These are phyloP conservation scores for Gasterosteus aculeatus DNA, from an alignment of 2,113 vertebrate genomes.

Conservation along the genomic window DNA sequence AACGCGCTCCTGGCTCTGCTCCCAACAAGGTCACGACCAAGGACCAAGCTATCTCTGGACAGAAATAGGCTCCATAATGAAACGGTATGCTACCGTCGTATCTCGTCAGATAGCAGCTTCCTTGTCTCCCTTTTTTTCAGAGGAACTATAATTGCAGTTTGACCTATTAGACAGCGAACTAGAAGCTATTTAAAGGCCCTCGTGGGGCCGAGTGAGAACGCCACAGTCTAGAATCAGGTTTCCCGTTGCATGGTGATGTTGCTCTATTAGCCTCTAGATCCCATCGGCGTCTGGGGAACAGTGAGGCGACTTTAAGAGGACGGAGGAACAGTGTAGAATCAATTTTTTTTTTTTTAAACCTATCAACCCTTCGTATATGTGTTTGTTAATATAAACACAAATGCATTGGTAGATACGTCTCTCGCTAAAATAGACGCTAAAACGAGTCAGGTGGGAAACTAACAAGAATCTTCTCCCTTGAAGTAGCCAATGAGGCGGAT, in stretches of 20 bases:
- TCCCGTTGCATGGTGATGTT: conserved; percentile 35
- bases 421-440: neutral
- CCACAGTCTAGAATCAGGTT: conserved; percentile 56
- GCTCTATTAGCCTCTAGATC: conserved; percentile 50
- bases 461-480: conserved; percentile 92
- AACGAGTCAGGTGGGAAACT: conserved; percentile 52
- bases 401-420: neutral
- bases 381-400: neutral
- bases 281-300: conserved; percentile 31
- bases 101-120: conserved; percentile 49
- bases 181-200: conserved; percentile 70
- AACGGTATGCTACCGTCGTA: conserved; percentile 55
- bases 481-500: conserved; percentile 96
- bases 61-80: conserved; percentile 67
- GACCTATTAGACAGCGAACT: conserved; percentile 64
- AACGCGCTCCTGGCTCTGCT: conserved; percentile 36
- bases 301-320: neutral
- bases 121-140: conserved; percentile 23
- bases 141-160: conserved; percentile 67
- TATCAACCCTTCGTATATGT: neutral
- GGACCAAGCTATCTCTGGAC: conserved; percentile 52
- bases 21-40: conserved; percentile 64
- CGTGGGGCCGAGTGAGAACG: conserved; percentile 45
- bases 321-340: neutral
- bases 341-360: neutral